A percentile compares a stretch with the other conserved stretches of the same genome.
These are phyloP conservation scores for Molossus molossus DNA, from an alignment of 2,797 vertebrate species.

Conservation along the genomic window DNA sequence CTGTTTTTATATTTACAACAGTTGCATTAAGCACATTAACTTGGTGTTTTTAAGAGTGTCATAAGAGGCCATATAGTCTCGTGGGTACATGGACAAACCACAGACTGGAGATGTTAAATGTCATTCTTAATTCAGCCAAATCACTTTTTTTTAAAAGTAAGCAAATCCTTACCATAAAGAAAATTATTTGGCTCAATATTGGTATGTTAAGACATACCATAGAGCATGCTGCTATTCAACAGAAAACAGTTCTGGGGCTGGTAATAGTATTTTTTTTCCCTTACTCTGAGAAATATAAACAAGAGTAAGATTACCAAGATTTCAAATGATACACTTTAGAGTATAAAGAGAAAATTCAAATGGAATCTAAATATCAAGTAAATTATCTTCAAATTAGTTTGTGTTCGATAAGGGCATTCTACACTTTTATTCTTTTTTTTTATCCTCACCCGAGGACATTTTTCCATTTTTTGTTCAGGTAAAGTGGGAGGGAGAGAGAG, in stretches of 20 bases:
- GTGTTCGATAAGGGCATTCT: background rate
- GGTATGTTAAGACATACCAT: background rate
- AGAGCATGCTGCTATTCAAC: background rate
- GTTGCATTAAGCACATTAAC: background rate
- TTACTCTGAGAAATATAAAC: slow-evolving; percentile 44
- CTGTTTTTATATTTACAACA: background rate
- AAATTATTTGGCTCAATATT: background rate
- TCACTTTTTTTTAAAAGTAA: slow-evolving; percentile 23
- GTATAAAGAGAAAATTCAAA: slow-evolving; percentile 54
- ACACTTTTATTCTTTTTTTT: background rate
- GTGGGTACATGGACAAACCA: background rate
- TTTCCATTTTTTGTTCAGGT: too few relatives aligned
- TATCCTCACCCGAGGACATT: too few relatives aligned
- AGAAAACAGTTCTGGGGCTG: background rate
- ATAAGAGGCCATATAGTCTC: background rate
- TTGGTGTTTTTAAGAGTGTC: slow-evolving; percentile 37
- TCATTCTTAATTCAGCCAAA: slow-evolving; percentile 43
- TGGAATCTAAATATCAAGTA: slow-evolving; percentile 32
- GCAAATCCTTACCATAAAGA: background rate
- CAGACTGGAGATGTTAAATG: background rate
- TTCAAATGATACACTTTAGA: slow-evolving; percentile 8
- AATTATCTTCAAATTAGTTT: slow-evolving; percentile 56
- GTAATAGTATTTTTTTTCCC: background rate
- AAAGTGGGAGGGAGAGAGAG: too few relatives aligned
- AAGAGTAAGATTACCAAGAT: background rate